Evolutionary conservation across 2,888 invertebrate genomes (phyloP), one percentile per base, ranked within the genome.

Genomic region (Falcaria lacertinaria): DNA sequence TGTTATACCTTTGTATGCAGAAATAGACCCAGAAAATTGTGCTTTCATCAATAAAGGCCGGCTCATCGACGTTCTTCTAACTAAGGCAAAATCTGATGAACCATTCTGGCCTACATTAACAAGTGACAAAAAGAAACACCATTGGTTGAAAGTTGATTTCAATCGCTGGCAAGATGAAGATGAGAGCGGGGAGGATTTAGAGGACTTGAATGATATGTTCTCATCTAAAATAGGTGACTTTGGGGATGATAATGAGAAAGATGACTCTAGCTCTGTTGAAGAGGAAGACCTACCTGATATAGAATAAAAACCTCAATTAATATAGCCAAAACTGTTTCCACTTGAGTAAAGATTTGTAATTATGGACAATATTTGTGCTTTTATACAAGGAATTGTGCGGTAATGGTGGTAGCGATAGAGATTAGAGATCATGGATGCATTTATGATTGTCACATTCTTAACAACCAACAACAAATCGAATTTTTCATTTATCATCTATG

Each of bases 151-250:
- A 90, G 95, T 97, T 57, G 98, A 99, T 77, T 99, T 99, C 79
- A 95, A 96, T 74, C 97, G 97, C 84, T 99, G 98, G 98, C 94
- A 94, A 79, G 98, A 98, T 89, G 98, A 98, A 84, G 96, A 97
- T 67, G 98, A 98, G 47, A 96, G 95, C 47, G 96, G 94, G 7
- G 95, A 95, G 60, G 97, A 96, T 34, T 96, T 94, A 4, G 95
- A 95, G 59, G 97, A 96, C 34, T 48, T 72, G 69, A 76, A 75
- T 59, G 80, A 84, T 43, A 80, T 84, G 75, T 80, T 85, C 47
- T 69, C 75, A 11, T 69, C 70, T 50, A 80, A 81, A 66, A 60
- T 80, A 51, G 72, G 74, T 17, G 69, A 73, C 36, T 73, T 71
- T 48, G 77, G 72, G 33, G 80, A 77, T 50, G 79, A 75, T 38